Evolutionary conservation across 2,888 invertebrate species (phyloP).

Genomic region (Nebria brevicollis): DNA sequence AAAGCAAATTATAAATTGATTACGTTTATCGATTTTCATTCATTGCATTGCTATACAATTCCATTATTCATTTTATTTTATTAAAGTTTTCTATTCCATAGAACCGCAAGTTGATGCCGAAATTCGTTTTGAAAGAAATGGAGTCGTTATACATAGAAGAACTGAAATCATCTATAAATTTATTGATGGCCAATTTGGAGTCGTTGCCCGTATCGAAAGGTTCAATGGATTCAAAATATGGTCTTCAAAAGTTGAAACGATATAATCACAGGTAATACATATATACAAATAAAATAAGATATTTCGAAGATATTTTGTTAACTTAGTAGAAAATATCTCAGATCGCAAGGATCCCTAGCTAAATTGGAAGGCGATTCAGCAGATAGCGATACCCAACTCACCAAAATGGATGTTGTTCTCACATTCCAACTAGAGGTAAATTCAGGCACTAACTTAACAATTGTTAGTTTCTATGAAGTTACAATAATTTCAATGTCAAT

Average conservation of each 20-base stretch:
- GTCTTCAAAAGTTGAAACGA: constrained; percentile 96
- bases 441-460: not conserved
- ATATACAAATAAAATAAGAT: constrained; percentile 52
- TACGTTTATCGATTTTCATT: too few relatives aligned
- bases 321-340: constrained; percentile 60
- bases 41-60: too few relatives aligned
- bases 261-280: constrained; percentile 93
- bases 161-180: constrained; percentile 95
- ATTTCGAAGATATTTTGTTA: constrained; percentile 61
- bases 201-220: constrained; percentile 98
- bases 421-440: constrained; percentile 95
- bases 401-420: constrained; percentile 97
- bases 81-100: constrained; percentile 59
- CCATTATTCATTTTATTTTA: not conserved
- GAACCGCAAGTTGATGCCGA: constrained; percentile 98
- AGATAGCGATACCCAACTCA: constrained; percentile 94
- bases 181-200: constrained; percentile 98
- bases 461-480: not conserved
- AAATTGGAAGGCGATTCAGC: constrained; percentile 95
- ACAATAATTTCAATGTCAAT: too few relatives aligned
- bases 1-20: too few relatives aligned
- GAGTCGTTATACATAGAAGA: constrained; percentile 99
- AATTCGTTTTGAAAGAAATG: constrained; percentile 99
- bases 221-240: constrained; percentile 96
- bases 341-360: constrained; percentile 91